These are phyloP conservation scores for Lasioglossum villosulum DNA, from an alignment of 2,888 invertebrate genomes.

Conservation along the genomic window DNA sequence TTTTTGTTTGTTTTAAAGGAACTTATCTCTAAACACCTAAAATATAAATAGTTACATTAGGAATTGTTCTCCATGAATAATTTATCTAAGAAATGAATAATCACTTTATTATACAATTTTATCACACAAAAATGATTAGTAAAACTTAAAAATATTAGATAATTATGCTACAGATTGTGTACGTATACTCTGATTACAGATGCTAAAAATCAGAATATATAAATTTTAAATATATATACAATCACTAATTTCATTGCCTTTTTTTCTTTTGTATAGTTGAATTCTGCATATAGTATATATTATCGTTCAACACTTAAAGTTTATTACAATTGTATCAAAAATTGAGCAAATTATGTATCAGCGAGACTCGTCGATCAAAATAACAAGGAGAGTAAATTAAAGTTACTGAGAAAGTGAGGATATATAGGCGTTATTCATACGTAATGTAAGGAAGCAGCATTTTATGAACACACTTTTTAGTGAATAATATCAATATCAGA, in stretches of 20 bases:
- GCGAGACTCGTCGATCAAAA: conserved; percentile 23
- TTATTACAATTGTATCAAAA: conserved; percentile 58
- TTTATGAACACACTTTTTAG: conserved; percentile 38
- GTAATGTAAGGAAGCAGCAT: conserved; percentile 39
- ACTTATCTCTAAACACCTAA: neutral
- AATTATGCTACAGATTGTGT: conserved; percentile 36
- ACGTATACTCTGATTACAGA: conserved; percentile 48
- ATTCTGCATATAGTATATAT: conserved; percentile 30
- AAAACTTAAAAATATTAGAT: conserved; percentile 47
- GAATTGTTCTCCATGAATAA: conserved; percentile 38
- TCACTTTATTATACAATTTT: conserved; percentile 54
- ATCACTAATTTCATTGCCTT: conserved; percentile 13
- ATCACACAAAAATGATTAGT: conserved; percentile 38
- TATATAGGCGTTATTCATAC: neutral
- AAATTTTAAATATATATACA: conserved; percentile 53
- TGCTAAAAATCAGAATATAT: conserved; percentile 38
- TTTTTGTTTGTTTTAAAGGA: neutral
- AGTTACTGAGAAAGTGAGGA: conserved; percentile 25
- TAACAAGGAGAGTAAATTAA: conserved; percentile 37
- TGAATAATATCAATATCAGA: conserved; percentile 40
- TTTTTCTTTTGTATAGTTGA: conserved; percentile 17
- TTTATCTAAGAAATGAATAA: conserved; percentile 48
- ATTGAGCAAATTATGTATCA: conserved; percentile 70
- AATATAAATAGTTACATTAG: conserved; percentile 1
- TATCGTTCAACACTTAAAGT: conserved; percentile 38